Base-by-base conservation (phyloP, 2,888 invertebrate genomes). In the Drosophila basisetae region DNA sequence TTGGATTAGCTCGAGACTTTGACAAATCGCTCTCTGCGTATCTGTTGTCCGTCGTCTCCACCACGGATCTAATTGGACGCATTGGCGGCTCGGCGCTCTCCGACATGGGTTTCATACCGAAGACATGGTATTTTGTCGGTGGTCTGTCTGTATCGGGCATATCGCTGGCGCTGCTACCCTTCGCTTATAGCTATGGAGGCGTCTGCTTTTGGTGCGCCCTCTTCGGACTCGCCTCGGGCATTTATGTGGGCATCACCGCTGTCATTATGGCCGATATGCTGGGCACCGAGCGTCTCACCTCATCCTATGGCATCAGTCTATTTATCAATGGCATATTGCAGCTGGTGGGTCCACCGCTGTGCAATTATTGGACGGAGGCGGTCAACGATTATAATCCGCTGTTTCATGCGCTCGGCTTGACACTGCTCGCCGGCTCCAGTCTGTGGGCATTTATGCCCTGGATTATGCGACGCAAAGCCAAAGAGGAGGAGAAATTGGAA, bases 261-360 rank as follows among this genome's bases (percentile, higher is more conserved):
- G 95, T 97, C 47, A 97, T 97, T 5, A 97, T 97, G 96, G 97
- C 97, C 0, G 97, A 97, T 90, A 96, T 97, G 96, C 91, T 97
- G 9, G 97, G 97, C 0, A 96, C 96, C 0, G 97, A 97, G 80
- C 94, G 96, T n/a, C 92, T 97, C 0, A 97, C 97, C 90, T 97
- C 97, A 0, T 97, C 97, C 0, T 97, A 97, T 84, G 97, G 97
- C 1, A 97, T 97, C 37, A 97, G 97, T 78, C 93, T 97, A 37
- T 97, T 97, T 84, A 95, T 97, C 16, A 97, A 97, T 84, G 97
- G 97, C 2, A 95, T 97, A 58, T 92, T 97, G 30, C 97, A 97
- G 92, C 92, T 97, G 52, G 93, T 97, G 2, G 97, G 97, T 2
- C 97, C 97, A 1, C 97, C 97, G 0, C 94, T 97, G n/a, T 97